These are phyloP conservation scores for Idris sp. DNA, from an alignment of 1,140 invertebrate species.

Conservation along the genomic window DNA sequence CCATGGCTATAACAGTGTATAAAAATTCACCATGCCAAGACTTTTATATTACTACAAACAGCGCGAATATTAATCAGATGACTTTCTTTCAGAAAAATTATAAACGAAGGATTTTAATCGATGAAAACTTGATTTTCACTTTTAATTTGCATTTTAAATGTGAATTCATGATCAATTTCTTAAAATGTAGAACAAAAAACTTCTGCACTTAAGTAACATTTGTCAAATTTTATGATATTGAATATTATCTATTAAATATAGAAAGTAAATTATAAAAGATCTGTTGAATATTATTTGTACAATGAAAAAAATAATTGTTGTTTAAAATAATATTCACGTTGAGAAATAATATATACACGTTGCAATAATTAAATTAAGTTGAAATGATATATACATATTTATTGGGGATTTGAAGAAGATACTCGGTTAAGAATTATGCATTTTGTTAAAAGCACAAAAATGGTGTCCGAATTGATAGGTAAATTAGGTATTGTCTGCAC, in stretches of 20 bases:
- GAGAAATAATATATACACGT: too few species aligned
- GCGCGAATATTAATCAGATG: conserved; percentile 39
- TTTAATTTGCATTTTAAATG: too few species aligned
- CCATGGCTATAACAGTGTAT: conserved; percentile 44
- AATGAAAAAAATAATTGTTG: too few species aligned
- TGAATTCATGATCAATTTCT: too few species aligned
- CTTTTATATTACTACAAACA: conserved; percentile 45
- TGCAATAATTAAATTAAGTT: conserved; percentile 44
- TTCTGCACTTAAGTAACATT: too few species aligned
- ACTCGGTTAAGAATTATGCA: conserved; percentile 19
- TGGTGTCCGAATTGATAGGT: conserved; percentile 51
- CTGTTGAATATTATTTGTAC: too few species aligned
- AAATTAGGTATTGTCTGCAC: conserved; percentile 56
- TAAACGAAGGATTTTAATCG: conserved; percentile 13
- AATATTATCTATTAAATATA: too few species aligned
- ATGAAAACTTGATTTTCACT: neutral
- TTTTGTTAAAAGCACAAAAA: conserved; percentile 45
- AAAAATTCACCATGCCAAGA: conserved; percentile 36
- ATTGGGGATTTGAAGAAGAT: conserved; percentile 13
- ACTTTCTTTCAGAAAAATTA: conserved; percentile 40
- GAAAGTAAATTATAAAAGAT: too few species aligned
- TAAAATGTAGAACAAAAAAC: too few species aligned
- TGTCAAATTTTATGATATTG: too few species aligned
- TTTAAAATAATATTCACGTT: too few species aligned
- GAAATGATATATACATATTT: conserved; percentile 37